These are phyloP conservation scores for Basileuterus tristriatus DNA, from an alignment of 2,797 vertebrate species.

Conservation along the genomic window DNA sequence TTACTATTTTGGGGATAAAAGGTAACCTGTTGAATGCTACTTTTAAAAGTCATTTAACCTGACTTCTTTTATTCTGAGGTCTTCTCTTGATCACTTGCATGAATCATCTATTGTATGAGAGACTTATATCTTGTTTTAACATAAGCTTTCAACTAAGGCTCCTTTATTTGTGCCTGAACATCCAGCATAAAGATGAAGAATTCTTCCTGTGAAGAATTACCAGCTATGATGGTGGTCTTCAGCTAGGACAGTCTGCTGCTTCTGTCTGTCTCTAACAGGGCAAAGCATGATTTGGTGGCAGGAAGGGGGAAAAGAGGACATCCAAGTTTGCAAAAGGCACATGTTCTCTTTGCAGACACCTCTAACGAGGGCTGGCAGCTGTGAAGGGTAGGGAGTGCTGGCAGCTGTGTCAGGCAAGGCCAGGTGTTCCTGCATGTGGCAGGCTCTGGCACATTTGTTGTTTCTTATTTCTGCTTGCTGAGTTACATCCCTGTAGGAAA, in stretches of 20 bases:
- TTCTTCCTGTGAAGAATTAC: neutral
- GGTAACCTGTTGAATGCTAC: neutral
- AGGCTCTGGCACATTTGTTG: neutral
- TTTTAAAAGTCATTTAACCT: slow-evolving; percentile 12
- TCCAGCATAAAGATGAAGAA: neutral
- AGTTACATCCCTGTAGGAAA: neutral
- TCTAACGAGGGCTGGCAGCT: neutral
- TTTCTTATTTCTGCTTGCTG: neutral
- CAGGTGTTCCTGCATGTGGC: slow-evolving; percentile 31
- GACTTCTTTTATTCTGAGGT: neutral
- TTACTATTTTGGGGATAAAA: neutral
- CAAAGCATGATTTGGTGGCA: neutral
- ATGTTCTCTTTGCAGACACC: neutral
- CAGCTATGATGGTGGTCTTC: neutral
- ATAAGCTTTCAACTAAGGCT: neutral
- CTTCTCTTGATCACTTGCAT: neutral
- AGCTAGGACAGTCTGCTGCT: neutral
- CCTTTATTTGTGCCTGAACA: neutral
- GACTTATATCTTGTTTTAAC: neutral
- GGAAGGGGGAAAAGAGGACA: neutral
- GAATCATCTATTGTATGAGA: neutral
- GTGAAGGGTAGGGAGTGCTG: neutral
- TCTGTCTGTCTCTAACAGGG: neutral
- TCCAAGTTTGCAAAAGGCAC: neutral
- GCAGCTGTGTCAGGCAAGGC: slow-evolving; percentile 9